Evolutionary conservation across 2,797 vertebrate species (phyloP), one percentile per base, ranked within the genome.

Genomic region (Babyrousa celebensis): DNA sequence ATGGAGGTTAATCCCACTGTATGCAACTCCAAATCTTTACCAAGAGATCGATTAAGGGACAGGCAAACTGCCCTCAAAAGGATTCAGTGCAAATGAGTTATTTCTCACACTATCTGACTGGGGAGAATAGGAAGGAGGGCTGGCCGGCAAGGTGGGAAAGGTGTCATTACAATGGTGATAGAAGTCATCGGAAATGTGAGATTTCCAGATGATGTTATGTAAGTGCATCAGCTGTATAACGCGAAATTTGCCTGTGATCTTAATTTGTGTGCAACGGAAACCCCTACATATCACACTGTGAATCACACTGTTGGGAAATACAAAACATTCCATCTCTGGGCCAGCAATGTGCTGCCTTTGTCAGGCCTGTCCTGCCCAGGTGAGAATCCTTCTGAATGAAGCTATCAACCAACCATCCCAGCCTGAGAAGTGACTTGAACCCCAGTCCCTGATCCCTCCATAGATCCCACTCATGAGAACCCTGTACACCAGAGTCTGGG

Each of bases 141-240:
- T 72, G 56, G 32, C 32, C 65, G 12, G 15, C 48, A 25, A 25
- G 67, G 32, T 78, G 1, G n/a, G 27, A 79, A 15, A 5, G 40
- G 14, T 12, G 5, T 60, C 36, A 65, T 65, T 58, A 48, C 91
- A 60, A 88, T 15, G 20, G 5, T 83, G 82, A 65, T 0, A 93
- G 63, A 91, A 86, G 21, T 62, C 87, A 77, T 10, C 27, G 56
- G 71, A 71, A 85, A 93, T 72, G 62, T 80, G 60, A 92, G n/a
- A 67, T n/a, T 65, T 92, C 56, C 21, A 75, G 52, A 54, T 21
- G 63, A 58, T 25, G 27, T 23, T 78, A n/a, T 25, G 1, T 18
- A 79, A 23, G 27, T 6, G 4, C 14, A n/a, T 58, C 21, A 3
- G 1, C 23, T 65, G 9, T 40, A 29, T 68, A 74, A 68, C 16